These are phyloP conservation scores for Megaceryle alcyon DNA, from an alignment of 2,797 vertebrate species.

Conservation along the genomic window DNA sequence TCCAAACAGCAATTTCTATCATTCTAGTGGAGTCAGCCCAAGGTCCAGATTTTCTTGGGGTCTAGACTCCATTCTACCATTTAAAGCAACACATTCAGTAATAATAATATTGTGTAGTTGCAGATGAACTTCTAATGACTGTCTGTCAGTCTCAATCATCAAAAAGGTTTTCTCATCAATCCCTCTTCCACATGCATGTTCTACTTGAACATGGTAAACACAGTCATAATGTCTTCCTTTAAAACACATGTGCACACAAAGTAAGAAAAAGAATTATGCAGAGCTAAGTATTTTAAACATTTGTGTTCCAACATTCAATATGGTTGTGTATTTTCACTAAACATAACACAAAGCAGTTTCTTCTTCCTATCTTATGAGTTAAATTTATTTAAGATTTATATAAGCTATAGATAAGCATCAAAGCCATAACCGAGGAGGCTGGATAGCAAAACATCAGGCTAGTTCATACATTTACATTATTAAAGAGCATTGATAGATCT, in stretches of 20 bases:
- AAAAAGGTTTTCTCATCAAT: not conserved
- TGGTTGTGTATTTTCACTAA: slow-evolving; percentile 26
- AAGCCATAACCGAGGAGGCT: not conserved
- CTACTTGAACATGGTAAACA: not conserved
- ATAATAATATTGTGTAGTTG: not conserved
- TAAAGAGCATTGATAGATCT: not conserved
- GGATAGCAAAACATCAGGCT: not conserved
- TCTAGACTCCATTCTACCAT: not conserved
- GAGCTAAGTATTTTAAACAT: slow-evolving; percentile 28
- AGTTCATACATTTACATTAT: slow-evolving; percentile 30
- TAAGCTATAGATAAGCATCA: slow-evolving; percentile 19
- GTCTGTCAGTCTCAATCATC: not conserved
- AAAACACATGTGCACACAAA: not conserved
- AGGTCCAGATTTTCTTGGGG: not conserved
- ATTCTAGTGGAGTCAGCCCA: not conserved
- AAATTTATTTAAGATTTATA: slow-evolving; percentile 41
- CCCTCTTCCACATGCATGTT: not conserved
- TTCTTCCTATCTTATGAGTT: slow-evolving; percentile 4
- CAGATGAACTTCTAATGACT: not conserved
- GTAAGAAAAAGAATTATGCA: slow-evolving; percentile 2
- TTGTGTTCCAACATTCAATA: slow-evolving; percentile 47
- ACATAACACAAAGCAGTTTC: not conserved
- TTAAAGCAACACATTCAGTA: not conserved
- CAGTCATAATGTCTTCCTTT: not conserved
- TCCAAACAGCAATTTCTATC: not conserved